Conservation (phyloP, 2,113 vertebrate species). For the Cyprinodon variegatus region DNA sequence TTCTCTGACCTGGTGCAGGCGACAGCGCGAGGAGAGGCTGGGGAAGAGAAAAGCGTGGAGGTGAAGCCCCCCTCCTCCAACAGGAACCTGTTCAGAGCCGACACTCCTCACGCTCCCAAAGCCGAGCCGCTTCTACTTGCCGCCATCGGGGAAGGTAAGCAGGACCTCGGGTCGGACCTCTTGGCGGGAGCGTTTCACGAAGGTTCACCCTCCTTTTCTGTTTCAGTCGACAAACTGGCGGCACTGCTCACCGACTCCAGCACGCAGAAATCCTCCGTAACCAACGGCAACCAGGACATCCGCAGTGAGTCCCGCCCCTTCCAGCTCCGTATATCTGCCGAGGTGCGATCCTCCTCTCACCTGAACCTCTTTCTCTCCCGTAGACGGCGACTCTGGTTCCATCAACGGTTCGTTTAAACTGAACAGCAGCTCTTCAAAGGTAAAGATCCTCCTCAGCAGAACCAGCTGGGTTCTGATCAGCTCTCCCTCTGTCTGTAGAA, state of each 20-base stretch:
- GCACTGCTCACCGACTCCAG: constrained; percentile 80
- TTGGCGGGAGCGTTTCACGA: neutral
- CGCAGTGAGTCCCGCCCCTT: constrained; percentile 69
- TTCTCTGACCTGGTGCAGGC: constrained; percentile 86
- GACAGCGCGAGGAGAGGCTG: constrained; percentile 66
- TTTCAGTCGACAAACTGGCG: constrained; percentile 85
- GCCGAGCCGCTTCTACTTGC: constrained; percentile 84
- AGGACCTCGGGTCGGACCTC: neutral
- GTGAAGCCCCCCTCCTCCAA: constrained; percentile 54
- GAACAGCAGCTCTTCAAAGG: constrained; percentile 64
- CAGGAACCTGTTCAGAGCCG: constrained; percentile 84
- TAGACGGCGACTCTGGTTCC: constrained; percentile 83
- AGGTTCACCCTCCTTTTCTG: neutral
- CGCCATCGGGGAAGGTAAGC: constrained; percentile 86
- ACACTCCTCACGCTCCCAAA: constrained; percentile 80
- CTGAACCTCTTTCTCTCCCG: constrained; percentile 9
- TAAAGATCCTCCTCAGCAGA: constrained; percentile 33
- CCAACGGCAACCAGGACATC: constrained; percentile 75
- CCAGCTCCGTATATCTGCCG: neutral
- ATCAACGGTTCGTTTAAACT: constrained; percentile 82
- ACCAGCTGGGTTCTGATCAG: neutral
- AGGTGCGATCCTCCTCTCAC: neutral
- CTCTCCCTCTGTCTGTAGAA: too few relatives aligned
- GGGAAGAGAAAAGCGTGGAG: constrained; percentile 57
- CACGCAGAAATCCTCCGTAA: constrained; percentile 64